Percentiles rank a stretch among this genome's conserved stretches.
Evolutionary conservation across 2,797 vertebrate genomes (phyloP).

Genomic region (Acestrorhynchus altus): DNA sequence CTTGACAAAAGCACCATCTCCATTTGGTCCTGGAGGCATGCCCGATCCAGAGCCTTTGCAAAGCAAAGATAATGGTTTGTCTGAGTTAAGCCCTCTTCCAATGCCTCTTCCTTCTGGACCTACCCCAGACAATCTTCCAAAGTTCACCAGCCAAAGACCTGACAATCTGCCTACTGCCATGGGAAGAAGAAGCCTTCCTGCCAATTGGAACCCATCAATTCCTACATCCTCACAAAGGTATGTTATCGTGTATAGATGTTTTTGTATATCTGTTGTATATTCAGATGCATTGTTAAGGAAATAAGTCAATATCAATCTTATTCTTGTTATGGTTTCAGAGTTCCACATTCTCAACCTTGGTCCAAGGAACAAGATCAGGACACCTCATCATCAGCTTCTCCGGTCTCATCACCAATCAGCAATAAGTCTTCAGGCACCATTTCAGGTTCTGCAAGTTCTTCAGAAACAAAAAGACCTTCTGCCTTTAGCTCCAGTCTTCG

Average conservation of each 20-base stretch:
- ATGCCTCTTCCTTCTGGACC: slow-evolving; percentile 16
- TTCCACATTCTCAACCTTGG: slow-evolving; percentile 29
- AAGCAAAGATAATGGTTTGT: slow-evolving; percentile 28
- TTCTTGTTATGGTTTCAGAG: slow-evolving; percentile 52
- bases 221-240: slow-evolving; percentile 60
- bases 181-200: slow-evolving; percentile 45
- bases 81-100: background rate
- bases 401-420: background rate
- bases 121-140: slow-evolving; percentile 60
- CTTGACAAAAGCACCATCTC: slow-evolving; percentile 18
- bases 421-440: slow-evolving; percentile 26
- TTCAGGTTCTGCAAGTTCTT: background rate
- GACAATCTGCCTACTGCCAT: slow-evolving; percentile 49
- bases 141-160: slow-evolving; percentile 69
- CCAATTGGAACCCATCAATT: slow-evolving; percentile 41
- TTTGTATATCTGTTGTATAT: slow-evolving; percentile 3
- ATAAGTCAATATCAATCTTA: background rate
- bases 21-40: background rate
- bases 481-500: slow-evolving; percentile 59
- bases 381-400: background rate
- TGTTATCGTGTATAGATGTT: background rate
- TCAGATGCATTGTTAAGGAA: background rate
- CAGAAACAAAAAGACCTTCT: slow-evolving; percentile 47
- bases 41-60: slow-evolving; percentile 10
- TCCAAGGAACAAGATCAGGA: slow-evolving; percentile 57